phyloP scores from a whole-genome alignment of 2,797 vertebrate genomes.

The Pseudotriccus pelzelni region DNA sequence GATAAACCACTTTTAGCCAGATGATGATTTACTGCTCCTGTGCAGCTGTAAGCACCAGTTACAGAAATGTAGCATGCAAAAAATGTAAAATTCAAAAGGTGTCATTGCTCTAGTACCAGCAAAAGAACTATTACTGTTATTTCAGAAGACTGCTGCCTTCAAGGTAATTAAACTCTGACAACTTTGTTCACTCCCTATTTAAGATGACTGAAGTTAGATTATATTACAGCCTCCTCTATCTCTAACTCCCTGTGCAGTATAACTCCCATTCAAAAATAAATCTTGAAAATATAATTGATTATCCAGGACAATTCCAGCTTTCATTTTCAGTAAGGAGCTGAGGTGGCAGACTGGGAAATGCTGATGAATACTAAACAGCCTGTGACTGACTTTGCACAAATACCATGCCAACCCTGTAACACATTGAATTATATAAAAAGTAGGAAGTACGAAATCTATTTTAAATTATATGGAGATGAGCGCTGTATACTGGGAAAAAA shows the following conservation, averaged over 20 bases:
- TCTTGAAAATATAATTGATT: constrained; percentile 30
- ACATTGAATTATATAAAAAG: neutral
- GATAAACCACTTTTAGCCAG: neutral
- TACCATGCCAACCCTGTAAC: neutral
- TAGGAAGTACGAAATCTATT: neutral
- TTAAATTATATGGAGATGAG: neutral
- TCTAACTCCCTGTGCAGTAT: neutral
- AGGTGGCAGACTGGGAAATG: neutral
- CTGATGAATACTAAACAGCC: constrained; percentile 18
- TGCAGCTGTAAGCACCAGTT: neutral
- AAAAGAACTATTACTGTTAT: neutral
- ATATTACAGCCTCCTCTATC: neutral
- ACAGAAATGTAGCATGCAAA: neutral
- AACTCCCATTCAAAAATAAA: neutral
- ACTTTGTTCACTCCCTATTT: neutral
- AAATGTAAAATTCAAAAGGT: neutral
- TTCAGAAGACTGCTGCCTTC: neutral
- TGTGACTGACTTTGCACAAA: neutral
- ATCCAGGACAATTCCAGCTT: constrained; percentile 4
- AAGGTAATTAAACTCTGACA: neutral
- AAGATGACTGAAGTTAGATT: neutral
- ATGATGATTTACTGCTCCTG: neutral
- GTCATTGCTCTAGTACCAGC: neutral
- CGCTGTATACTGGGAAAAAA: neutral
- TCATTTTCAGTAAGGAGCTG: constrained; percentile 35